These are phyloP conservation scores for Struthidea cinerea DNA, from an alignment of 2,113 vertebrate species.

Conservation along the genomic window DNA sequence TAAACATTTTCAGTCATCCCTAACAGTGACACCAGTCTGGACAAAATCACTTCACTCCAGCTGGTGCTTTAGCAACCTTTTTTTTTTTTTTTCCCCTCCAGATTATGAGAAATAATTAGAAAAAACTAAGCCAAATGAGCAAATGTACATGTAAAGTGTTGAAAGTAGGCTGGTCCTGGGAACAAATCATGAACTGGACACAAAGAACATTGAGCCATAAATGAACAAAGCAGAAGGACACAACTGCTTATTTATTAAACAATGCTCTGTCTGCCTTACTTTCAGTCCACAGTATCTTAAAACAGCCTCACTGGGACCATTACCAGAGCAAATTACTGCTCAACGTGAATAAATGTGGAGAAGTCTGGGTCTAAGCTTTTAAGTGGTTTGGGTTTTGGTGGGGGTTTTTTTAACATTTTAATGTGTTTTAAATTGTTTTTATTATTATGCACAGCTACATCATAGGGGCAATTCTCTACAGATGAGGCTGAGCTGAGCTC, in stretches of 20 bases:
- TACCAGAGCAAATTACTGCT: conserved; percentile 24
- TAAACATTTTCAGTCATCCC: not conserved
- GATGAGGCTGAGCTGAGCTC: not conserved
- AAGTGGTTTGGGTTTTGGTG: not conserved
- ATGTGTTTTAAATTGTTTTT: conserved; percentile 49
- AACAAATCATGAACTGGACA: not conserved
- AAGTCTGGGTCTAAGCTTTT: not conserved
- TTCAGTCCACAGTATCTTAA: not conserved
- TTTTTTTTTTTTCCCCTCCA: not conserved
- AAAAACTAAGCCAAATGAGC: not conserved
- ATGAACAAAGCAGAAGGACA: not conserved
- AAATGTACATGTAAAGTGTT: not conserved
- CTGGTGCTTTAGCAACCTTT: not conserved
- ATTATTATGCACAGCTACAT: conserved; percentile 29
- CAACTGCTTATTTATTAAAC: conserved; percentile 22
- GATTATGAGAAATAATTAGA: not conserved
- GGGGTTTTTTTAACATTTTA: not conserved
- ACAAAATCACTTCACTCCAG: not conserved
- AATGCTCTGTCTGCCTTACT: not conserved
- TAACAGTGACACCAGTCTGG: not conserved
- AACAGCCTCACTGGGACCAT: conserved; percentile 14
- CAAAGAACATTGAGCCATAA: not conserved
- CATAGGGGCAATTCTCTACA: not conserved
- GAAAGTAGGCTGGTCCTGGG: not conserved
- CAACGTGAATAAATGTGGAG: not conserved